Evolutionary conservation across 2,113 vertebrate genomes (phyloP).

Genomic region (Tympanuchus pallidicinctus): DNA sequence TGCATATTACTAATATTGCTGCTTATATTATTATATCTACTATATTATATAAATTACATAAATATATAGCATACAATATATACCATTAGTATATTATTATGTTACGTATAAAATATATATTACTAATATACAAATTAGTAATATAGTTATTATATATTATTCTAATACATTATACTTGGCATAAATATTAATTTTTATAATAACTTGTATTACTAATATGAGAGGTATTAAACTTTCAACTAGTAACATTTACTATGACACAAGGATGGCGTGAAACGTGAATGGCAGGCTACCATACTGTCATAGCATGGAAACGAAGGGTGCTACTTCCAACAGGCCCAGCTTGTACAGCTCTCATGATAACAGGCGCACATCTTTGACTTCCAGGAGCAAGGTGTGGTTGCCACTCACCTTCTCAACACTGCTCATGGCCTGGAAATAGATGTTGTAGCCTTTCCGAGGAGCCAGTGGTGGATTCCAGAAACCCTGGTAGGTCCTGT

Average conservation of each 20-base stretch:
- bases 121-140: neutral
- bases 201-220: neutral
- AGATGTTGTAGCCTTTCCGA: conserved; percentile 98
- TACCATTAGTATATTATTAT: neutral
- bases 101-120: too few species aligned
- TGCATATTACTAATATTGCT: too few species aligned
- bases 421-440: conserved; percentile 98
- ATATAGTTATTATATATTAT: neutral
- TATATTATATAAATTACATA: too few species aligned
- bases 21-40: too few species aligned
- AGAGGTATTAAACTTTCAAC: neutral
- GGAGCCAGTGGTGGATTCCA: conserved; percentile 96
- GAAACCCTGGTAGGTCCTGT: conserved; percentile 96
- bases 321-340: neutral
- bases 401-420: conserved; percentile 91
- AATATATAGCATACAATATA: too few species aligned
- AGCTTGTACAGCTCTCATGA: neutral
- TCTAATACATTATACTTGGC: neutral
- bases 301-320: neutral
- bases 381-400: neutral
- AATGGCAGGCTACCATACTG: neutral
- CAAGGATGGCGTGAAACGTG: neutral
- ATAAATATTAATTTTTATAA: neutral
- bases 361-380: neutral
- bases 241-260: conserved; percentile 1